phyloP scores from a whole-genome alignment of 2,888 invertebrate species.

The Protodeltote pygarga region DNA sequence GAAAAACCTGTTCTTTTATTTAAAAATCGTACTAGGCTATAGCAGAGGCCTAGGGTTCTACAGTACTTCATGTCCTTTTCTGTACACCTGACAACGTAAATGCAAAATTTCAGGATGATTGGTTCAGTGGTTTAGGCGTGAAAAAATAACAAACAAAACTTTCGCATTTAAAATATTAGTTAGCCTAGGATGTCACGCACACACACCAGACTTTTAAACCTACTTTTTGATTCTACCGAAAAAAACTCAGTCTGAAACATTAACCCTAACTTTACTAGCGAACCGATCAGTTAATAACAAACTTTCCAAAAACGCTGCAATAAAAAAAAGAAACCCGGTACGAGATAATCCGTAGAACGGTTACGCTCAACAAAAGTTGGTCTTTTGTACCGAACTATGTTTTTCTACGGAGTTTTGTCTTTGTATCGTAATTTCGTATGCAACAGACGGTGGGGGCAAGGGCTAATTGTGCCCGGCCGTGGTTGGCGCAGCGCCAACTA shows the following conservation, averaged over 20 bases:
- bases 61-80: too few relatives aligned
- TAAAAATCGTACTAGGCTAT: too few relatives aligned
- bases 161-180: too few relatives aligned
- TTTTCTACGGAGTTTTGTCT: constrained; percentile 33
- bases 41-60: too few relatives aligned
- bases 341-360: constrained; percentile 43
- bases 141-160: too few relatives aligned
- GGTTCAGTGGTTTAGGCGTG: too few relatives aligned
- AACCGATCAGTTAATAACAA: constrained; percentile 44
- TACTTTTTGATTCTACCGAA: not conserved
- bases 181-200: too few relatives aligned
- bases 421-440: constrained; percentile 48
- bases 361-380: constrained; percentile 34
- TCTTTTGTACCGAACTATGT: constrained; percentile 14
- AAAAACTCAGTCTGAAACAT: constrained; percentile 3
- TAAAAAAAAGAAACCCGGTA: constrained; percentile 23
- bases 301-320: constrained; percentile 32
- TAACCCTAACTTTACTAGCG: constrained; percentile 35
- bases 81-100: too few relatives aligned
- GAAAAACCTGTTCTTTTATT: too few relatives aligned
- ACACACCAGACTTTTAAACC: too few relatives aligned
- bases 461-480: constrained; percentile 51
- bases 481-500: constrained; percentile 47
- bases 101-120: too few relatives aligned
- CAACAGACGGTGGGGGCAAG: constrained; percentile 42